These are phyloP conservation scores for Thinocorus orbignyianus DNA, from an alignment of 2,113 vertebrate genomes.

Conservation along the genomic window DNA sequence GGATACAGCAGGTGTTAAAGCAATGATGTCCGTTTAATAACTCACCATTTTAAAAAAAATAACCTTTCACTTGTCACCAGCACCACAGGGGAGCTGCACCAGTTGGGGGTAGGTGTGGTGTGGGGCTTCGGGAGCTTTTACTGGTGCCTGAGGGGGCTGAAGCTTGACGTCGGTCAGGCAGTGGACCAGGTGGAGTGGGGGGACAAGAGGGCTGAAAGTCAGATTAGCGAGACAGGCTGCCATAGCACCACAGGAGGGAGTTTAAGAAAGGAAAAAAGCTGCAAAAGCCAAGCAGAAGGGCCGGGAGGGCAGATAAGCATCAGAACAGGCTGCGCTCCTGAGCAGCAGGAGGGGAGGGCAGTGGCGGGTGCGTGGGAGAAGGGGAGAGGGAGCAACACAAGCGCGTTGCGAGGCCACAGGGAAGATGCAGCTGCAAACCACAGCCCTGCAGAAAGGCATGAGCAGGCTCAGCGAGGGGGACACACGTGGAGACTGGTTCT, in stretches of 20 bases:
- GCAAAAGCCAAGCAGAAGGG: not conserved
- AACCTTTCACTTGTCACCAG: not conserved
- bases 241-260: not conserved
- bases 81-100: not conserved
- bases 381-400: not conserved
- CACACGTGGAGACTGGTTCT: not conserved
- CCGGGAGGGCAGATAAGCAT: not conserved
- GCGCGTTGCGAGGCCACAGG: rapidly evolving
- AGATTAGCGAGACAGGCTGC: not conserved
- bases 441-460: not conserved
- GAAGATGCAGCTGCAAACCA: not conserved
- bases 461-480: not conserved
- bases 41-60: not conserved
- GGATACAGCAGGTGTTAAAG: not conserved
- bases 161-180: not conserved
- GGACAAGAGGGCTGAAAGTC: not conserved
- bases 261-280: not conserved
- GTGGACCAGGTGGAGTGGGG: not conserved
- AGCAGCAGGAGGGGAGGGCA: not conserved
- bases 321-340: not conserved
- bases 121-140: not conserved
- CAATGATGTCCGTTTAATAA: not conserved
- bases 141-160: rapidly evolving
- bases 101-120: not conserved
- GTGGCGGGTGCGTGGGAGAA: not conserved